Base-by-base conservation (phyloP, 2,113 vertebrate species). In the Fulmarus glacialis region DNA sequence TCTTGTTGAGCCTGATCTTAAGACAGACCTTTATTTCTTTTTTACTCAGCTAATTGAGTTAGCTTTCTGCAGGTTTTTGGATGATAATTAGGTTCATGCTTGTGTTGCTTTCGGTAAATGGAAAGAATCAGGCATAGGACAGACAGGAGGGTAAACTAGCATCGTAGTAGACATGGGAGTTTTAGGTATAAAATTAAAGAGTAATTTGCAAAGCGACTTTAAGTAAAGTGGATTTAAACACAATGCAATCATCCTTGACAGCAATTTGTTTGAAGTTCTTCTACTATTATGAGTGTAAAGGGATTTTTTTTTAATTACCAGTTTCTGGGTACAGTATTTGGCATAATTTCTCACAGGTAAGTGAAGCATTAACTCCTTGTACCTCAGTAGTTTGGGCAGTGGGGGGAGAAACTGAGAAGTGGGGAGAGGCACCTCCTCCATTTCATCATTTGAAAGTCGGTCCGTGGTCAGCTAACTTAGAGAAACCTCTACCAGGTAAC, bases 271-370 rank as follows among this genome's bases (percentile, higher is more conserved):
- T 95, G 71, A 90, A 90, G 84, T 92, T 97, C 88, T 97, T 97
- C 92, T 94, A 68, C 94, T 96, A 91, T 91, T 93, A 95, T 97
- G 94, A 90, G 71, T 91, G 92, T 94, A 82, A 95, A 97, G 96
- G 98, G 83, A 78, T 94, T 97, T 97, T 89, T 82, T 63, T 34
- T 56, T 16, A 88, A 92, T 90, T 95, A 55, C 66, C 27, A 40
- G 82, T 93, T 97, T 97, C 96, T 92, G 91, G 91, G 95, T 84
- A 93, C 84, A 84, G 75, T 74, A 66, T 87, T 86, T 17, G 47
- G 38, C 75, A 72, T 91, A 77, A 97, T 82, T 82, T 90, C 90
- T 96, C 83, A 96, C 83, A 86, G 77, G 94, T 94, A 86, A 88
- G 47, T 72, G 67, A 95, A 94, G 79, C 81, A 77, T 88, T 91